Base-by-base conservation (phyloP, 2,113 vertebrate species). In the Tragelaphus buxtoni region DNA sequence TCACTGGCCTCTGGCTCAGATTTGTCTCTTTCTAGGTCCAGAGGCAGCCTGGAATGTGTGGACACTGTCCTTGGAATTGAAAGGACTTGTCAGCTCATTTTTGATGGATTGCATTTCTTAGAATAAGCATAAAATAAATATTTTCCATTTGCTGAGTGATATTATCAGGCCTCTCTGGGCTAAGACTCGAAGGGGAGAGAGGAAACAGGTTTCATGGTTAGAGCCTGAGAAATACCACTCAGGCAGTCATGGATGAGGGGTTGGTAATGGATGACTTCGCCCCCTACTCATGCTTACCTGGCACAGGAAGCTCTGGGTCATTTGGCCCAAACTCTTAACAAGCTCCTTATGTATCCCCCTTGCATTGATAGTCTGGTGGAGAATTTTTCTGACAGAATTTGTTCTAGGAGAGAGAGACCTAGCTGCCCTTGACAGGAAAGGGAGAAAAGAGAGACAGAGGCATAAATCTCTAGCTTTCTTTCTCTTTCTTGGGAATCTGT, bases 231-330 rank as follows among this genome's bases (percentile, higher is more conserved):
- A 97, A 98, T 97, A 93, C 95, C 98, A 98, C 96, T 90, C 45
- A 91, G 96, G 96, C 98, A 96, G 98, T 98, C 98, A 98, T 9
- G 98, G 98, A 98, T 98, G 97, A 98, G 95, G 93, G 96, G 96
- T 95, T 90, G 83, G 95, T 72, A 88, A 97, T 77, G 97, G 97
- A 95, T 97, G 96, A 97, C 88, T 97, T 97, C 56, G 22, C 69
- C 51, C 82, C 69, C 69, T 81, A 76, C 94, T 94, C 85, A 35
- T 80, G 84, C 81, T 97, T 85, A 97, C 97, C 96, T 97, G 94
- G 76, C 88, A 96, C 88, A 88, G 94, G 88, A 97, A 96, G 55
- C 56, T 51, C 45, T 17, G 47, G 49, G 65, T 90, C 39, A 60
- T 97, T 97, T 97, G 96, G 97, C 92, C 28, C 76, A 56, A 42